A percentile compares a stretch with the other conserved stretches of the same genome.
phyloP scores from a whole-genome alignment of 2,797 vertebrate species.

The Oreortyx pictus region DNA sequence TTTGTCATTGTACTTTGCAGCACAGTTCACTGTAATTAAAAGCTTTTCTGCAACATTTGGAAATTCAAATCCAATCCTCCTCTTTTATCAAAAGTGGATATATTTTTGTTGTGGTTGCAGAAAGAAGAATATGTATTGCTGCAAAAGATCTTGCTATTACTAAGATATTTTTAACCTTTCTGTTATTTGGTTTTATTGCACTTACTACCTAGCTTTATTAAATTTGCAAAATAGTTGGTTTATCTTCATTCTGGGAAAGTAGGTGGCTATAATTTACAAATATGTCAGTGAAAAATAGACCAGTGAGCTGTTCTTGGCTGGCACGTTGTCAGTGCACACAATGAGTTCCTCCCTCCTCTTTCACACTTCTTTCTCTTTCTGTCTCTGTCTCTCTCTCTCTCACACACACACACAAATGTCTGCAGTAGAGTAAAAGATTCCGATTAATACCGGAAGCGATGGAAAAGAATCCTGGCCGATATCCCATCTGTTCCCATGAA shows the following conservation, averaged over 20 bases:
- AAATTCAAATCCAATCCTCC: rapidly evolving
- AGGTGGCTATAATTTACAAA: constrained; percentile 55
- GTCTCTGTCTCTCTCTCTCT: not conserved
- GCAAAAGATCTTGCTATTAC: not conserved
- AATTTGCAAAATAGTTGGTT: constrained; percentile 60
- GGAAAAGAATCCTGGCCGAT: constrained; percentile 72
- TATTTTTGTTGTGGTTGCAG: not conserved
- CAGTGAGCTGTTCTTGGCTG: constrained; percentile 29
- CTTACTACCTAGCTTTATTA: constrained; percentile 46
- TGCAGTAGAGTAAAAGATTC: constrained; percentile 73
- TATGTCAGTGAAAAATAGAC: constrained; percentile 55
- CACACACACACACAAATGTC: constrained; percentile 30
- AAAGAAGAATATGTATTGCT: not conserved
- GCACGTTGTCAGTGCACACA: constrained; percentile 53
- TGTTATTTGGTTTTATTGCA: constrained; percentile 32
- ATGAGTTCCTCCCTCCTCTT: constrained; percentile 25
- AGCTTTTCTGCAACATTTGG: not conserved
- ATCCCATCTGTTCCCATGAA: constrained; percentile 84
- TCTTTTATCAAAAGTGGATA: not conserved
- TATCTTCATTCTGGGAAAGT: constrained; percentile 54
- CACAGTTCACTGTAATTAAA: not conserved
- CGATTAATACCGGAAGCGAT: constrained; percentile 76
- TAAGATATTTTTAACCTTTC: constrained; percentile 43
- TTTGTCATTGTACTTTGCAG: not conserved
- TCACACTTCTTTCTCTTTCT: not conserved